phyloP scores from a whole-genome alignment of 2,888 invertebrate genomes.

The Salpingus planirostris region DNA sequence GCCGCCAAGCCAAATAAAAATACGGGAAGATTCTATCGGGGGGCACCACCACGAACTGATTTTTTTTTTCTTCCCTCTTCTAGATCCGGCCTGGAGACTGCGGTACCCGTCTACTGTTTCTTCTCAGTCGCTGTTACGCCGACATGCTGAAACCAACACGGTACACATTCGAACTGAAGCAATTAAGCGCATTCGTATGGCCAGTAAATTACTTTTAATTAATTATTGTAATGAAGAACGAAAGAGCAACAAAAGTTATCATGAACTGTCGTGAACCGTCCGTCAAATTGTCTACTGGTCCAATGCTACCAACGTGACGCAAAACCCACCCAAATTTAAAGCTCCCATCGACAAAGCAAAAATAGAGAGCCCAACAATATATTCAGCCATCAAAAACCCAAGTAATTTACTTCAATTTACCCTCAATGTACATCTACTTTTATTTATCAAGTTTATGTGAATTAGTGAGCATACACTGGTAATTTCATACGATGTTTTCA shows the following conservation, averaged over 20 bases:
- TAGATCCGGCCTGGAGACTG: too few relatives aligned
- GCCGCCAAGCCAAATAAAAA: slow-evolving; percentile 14
- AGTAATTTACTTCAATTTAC: too few relatives aligned
- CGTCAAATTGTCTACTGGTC: slow-evolving; percentile 23
- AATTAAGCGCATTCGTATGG: slow-evolving; percentile 34
- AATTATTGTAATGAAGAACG: slow-evolving; percentile 35
- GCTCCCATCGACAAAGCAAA: slow-evolving; percentile 5
- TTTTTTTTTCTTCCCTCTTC: too few relatives aligned
- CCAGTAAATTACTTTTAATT: slow-evolving; percentile 36
- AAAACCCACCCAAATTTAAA: slow-evolving; percentile 15
- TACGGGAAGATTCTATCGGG: too few relatives aligned
- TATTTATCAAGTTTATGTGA: too few relatives aligned
- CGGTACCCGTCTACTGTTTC: too few relatives aligned
- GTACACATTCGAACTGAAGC: slow-evolving; percentile 26
- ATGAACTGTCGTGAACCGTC: slow-evolving; percentile 23
- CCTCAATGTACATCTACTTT: too few relatives aligned
- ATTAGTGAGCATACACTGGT: too few relatives aligned
- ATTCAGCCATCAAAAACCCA: too few relatives aligned
- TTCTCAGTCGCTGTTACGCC: slow-evolving; percentile 28
- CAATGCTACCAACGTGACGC: slow-evolving; percentile 11
- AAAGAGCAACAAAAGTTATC: slow-evolving; percentile 33
- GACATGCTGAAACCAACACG: slow-evolving; percentile 30
- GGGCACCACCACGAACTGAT: too few relatives aligned
- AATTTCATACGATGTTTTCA: too few relatives aligned
- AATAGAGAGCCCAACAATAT: too few relatives aligned